Base-by-base conservation (phyloP, 53 echinoderm and acorn worm species). In the Mesocentrotus franciscanus region DNA sequence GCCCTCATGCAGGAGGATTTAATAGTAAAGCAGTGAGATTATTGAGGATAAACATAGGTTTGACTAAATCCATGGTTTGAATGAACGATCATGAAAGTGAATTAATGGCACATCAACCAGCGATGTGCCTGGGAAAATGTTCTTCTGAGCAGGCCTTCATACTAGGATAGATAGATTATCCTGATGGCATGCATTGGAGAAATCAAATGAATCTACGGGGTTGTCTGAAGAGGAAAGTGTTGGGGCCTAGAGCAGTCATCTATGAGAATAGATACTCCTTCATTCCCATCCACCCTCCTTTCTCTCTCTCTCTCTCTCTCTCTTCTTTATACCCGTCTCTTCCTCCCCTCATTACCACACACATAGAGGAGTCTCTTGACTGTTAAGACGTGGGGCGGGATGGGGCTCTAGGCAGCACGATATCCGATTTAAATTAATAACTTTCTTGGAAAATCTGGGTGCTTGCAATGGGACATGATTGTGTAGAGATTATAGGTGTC, bases 401-500 rank as follows among this genome's bases (percentile, higher is more conserved):
- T 13, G 30, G 76, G 12, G 12, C 8, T 15, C 81, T 42, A 17
- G 81, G 81, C 81, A 42, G 42, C 8, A 39, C 17, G 22, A 81
- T 42, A 18, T 81, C 42, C 81, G 20, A 33, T 78, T 78, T 29
- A 9, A 29, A 78, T 81, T 64, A 64, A 64, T 64, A 20, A 64
- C 20, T 39, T 81, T 81, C 81, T 81, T 81, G 81, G 81, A 81
- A 81, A 81, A 39, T 33, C 81, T 81, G 20, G 42, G 81, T 81
- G 74, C 32, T 1, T 74, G 32, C 74, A 10, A 39, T 36, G 20
- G 81, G 42, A 81, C 36, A 27, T 72, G 78, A n/a, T n/a, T n/a
- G n/a, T n/a, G n/a, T n/a, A n/a, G n/a, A 61, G 13, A 79, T 27
- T 27, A 29, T 16, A 5, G 11, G 12, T 13, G 33, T 2, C 14